Evolutionary conservation across 2,797 vertebrate species (phyloP), one percentile per base, ranked within the genome.

Genomic region (Adelosebastes latens): DNA sequence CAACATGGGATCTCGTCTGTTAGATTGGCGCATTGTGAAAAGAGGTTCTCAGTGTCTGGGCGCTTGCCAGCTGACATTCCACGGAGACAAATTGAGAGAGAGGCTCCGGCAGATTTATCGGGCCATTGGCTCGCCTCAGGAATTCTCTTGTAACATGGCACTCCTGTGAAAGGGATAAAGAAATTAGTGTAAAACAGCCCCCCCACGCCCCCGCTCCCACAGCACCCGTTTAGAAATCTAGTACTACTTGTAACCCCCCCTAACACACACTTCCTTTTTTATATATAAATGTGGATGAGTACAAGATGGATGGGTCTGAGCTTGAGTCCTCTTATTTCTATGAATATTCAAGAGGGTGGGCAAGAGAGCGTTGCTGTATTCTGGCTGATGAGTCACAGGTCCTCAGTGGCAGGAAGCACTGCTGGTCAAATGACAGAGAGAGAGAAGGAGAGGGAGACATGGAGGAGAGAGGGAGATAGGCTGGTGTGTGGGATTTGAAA

Each of bases 111-210:
- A 95, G 95, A 96, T 96, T 96, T 96, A 96, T 94, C 90, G 91
- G 94, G 92, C 92, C 95, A 93, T 95, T 94, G 93, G 94, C 94
- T 95, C 88, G 93, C 94, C 93, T 94, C 93, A 94, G 94, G 96
- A 96, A 96, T 95, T 95, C 94, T 94, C 93, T 93, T 94, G 95
- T 95, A 95, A 96, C 94, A 94, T 90, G 89, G 94, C 90, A 94
- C 93, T 95, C 94, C 93, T 96, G 94, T 89, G 92, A 95, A 95
- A 95, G 93, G 94, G 92, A 95, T 94, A 93, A 93, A 94, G 93
- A 94, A 95, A 95, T 94, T 94, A 96, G 94, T 94, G 94, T 95
- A 94, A 94, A 94, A 93, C 93, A 92, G 84, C 84, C 80, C 84
- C 80, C 78, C 77, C 73, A 66, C 63, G 11, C 81, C 81, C 79